Evolutionary conservation across 2,113 vertebrate species (phyloP).

Genomic region (Vulpes ferrilata): DNA sequence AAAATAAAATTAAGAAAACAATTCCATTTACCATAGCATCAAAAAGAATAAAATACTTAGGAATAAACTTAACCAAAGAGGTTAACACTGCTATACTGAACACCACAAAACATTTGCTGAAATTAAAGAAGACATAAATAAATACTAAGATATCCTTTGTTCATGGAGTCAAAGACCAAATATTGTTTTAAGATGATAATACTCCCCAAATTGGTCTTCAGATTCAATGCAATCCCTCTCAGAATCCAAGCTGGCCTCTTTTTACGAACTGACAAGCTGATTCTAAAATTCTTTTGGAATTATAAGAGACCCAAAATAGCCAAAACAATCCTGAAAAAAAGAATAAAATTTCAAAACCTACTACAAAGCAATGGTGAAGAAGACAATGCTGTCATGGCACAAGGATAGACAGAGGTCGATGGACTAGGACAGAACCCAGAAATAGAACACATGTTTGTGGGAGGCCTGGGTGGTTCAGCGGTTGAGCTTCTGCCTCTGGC

Average conservation of each 20-base stretch:
- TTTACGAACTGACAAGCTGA: background rate
- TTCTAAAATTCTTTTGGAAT: background rate
- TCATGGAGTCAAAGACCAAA: background rate
- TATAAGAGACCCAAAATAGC: background rate
- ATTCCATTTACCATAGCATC: background rate
- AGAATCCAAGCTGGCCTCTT: background rate
- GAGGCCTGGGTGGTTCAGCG: too few relatives aligned
- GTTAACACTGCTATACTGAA: background rate
- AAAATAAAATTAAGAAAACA: background rate
- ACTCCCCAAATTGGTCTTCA: background rate
- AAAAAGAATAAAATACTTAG: background rate
- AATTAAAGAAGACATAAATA: background rate
- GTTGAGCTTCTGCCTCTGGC: too few relatives aligned
- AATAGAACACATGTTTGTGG: background rate
- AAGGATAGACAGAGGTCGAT: background rate
- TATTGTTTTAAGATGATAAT: background rate
- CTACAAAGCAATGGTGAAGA: too few relatives aligned
- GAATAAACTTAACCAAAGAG: background rate
- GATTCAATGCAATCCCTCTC: background rate
- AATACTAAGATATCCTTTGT: rapidly evolving
- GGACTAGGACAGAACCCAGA: background rate
- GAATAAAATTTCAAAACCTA: background rate
- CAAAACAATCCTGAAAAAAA: background rate
- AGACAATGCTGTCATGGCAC: rapidly evolving
- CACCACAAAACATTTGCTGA: background rate